A percentile compares a stretch with the other conserved stretches of the same genome.
Conservation (phyloP, 2,888 invertebrate species). For the Mythimna albipuncta region DNA sequence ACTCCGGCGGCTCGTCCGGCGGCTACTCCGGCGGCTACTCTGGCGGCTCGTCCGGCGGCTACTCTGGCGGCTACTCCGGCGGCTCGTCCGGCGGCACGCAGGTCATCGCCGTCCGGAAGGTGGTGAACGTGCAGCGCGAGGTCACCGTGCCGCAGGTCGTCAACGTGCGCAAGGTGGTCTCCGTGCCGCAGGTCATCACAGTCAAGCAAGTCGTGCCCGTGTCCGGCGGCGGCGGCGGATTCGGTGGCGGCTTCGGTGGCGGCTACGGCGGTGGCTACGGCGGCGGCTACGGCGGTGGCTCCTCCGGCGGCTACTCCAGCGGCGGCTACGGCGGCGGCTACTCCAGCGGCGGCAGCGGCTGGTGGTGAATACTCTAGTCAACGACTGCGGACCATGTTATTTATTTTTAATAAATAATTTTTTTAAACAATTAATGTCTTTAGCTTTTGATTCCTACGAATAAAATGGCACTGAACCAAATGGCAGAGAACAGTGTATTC, state of each 20-base stretch:
- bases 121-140: conserved; percentile 73
- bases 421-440: not conserved
- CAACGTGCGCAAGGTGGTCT: conserved; percentile 74
- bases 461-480: not conserved
- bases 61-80: conserved; percentile 7
- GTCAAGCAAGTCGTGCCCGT: conserved; percentile 72
- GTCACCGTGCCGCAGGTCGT: conserved; percentile 72
- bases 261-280: conserved; percentile 1
- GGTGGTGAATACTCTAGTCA: conserved; percentile 62
- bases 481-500: not conserved
- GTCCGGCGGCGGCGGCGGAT: conserved; percentile 52
- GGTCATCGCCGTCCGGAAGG: conserved; percentile 71
- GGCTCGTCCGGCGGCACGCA: conserved; percentile 43
- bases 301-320: conserved; percentile 1
- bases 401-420: conserved; percentile 30
- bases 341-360: conserved; percentile 49
- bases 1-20: conserved; percentile 1
- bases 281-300: conserved; percentile 11
- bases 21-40: conserved; percentile 28
- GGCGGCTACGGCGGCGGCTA: conserved; percentile 18
- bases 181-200: conserved; percentile 77
- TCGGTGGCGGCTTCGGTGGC: conserved; percentile 37
- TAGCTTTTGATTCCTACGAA: not conserved
- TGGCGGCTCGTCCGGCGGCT: conserved; percentile 18
- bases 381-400: conserved; percentile 25